Base-by-base conservation (phyloP, 1,140 invertebrate species). In the Drosophila biarmipes region DNA sequence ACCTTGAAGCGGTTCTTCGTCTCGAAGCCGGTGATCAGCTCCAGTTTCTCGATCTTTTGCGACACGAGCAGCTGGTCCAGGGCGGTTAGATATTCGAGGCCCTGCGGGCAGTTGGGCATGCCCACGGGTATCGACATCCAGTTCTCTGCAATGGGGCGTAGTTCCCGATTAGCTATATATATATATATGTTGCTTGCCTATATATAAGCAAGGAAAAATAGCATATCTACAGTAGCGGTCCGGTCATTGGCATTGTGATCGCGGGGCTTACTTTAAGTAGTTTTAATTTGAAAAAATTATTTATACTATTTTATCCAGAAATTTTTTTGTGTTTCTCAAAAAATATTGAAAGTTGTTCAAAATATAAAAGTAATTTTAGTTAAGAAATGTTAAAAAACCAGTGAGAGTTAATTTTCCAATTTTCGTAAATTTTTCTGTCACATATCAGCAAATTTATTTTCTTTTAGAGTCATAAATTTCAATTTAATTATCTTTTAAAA, bases 51-150 rank as follows among this genome's bases (percentile, higher is more conserved):
- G 19, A 97, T 94, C 93, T 97, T 96, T 91, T 98, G 97, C 76
- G 97, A 95, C 8, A 98, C 94, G 53, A 98, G 92, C 17, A 98
- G 92, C 73, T 97, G 95, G 92, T 98, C 97, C 94, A 98, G 94
- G 93, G 94, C 94, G 85, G 96, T 96, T 92, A 98, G 94, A 94
- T 97, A 98, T 94, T 98, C 97, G 92, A 98, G 95, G 61, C 97
- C 98, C 80, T 95, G 96, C 24, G 96, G 97, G 93, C 96, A 98
- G 91, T 95, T 96, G 93, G 92, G 93, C 57, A 71, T 85, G 24
- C 80, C 80, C 90, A 93, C 95, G 74, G 93, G 84, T 77, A 90
- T 89, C 31, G 79, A 87, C 84, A 89, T 89, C 84, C 84, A 89
- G 49, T 78, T 61, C 7, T 72, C 84, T 68, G 54, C 29, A 66